These are phyloP conservation scores for Eupithecia subumbrata DNA, from an alignment of 2,888 invertebrate species.

Conservation along the genomic window DNA sequence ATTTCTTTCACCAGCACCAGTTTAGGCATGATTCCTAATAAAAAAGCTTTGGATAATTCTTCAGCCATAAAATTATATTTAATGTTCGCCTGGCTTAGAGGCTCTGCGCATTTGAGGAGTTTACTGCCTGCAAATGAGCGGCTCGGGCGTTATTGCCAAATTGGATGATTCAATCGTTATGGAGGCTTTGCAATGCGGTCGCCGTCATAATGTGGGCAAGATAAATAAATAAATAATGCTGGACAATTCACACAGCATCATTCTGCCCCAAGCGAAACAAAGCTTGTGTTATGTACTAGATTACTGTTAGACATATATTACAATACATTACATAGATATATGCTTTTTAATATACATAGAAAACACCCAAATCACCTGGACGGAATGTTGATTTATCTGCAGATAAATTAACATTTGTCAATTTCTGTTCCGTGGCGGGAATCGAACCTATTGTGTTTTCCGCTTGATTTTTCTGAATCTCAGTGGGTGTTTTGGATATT, in stretches of 20 bases:
- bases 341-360: too few relatives aligned
- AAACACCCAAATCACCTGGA: too few relatives aligned
- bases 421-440: too few relatives aligned
- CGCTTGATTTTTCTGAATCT: too few relatives aligned
- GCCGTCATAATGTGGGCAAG: not conserved
- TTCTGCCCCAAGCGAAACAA: not conserved
- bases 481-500: too few relatives aligned
- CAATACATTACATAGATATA: too few relatives aligned
- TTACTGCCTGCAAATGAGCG: conserved; percentile 26
- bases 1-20: conserved; percentile 3
- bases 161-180: conserved; percentile 23
- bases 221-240: not conserved
- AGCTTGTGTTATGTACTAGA: not conserved
- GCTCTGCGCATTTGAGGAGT: conserved; percentile 19
- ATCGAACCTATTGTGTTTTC: too few relatives aligned
- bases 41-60: conserved; percentile 4
- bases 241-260: too few relatives aligned
- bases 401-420: too few relatives aligned
- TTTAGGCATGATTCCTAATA: not conserved
- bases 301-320: too few relatives aligned
- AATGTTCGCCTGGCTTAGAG: conserved; percentile 8
- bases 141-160: conserved; percentile 25
- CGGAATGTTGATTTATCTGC: too few relatives aligned
- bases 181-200: not conserved
- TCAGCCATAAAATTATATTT: conserved; percentile 17